Evolutionary conservation across 2,888 invertebrate species (phyloP), one percentile per base, ranked within the genome.

Genomic region (Liopterus haemorrhoidalis): DNA sequence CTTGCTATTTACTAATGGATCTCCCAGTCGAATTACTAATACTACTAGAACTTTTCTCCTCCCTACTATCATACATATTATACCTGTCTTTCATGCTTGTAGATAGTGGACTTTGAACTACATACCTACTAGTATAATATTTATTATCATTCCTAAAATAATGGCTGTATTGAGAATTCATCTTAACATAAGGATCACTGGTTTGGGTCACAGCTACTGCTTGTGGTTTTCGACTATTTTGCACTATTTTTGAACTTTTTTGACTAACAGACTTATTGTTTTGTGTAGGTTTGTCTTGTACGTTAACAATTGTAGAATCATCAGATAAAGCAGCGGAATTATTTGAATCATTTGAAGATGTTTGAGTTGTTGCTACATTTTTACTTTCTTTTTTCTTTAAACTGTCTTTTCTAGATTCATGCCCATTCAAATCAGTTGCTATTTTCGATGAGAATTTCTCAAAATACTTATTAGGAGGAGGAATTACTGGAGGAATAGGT

Each of bases 11-110:
- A 39, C 41, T 42, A 30, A 39, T 46, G 8, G 52, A 53, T 31
- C 46, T 49, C n/a, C 48, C 53, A 8, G 49, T 53, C 12, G 53
- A 53, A 49, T 56, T 57, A 48, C 53, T 53, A 33, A 49, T 53
- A 42, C 56, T 56, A n/a, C 55, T 55, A 28, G 54, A 54, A 43
- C 42, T 50, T 32, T 44, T 44, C 19, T 44, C 44, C 19, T 44
- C 44, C 12, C 37, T 38, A 33, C 45, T 45, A n/a, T 39, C 45
- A 27, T 45, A 45, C 2, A 20, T 39, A 33, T 45, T 39, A 24
- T 38, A 45, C 3, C 45, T n/a, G 25, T 45, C 39, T 16, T 45
- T 45, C 39, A 45, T 33, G n/a, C n/a, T n/a, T n/a, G n/a, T n/a
- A n/a, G n/a, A n/a, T n/a, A n/a, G n/a, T n/a, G n/a, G n/a, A n/a